Evolutionary conservation across 2,797 vertebrate genomes (phyloP), one percentile per base, ranked within the genome.

Genomic region (Premnoplex brunnescens): DNA sequence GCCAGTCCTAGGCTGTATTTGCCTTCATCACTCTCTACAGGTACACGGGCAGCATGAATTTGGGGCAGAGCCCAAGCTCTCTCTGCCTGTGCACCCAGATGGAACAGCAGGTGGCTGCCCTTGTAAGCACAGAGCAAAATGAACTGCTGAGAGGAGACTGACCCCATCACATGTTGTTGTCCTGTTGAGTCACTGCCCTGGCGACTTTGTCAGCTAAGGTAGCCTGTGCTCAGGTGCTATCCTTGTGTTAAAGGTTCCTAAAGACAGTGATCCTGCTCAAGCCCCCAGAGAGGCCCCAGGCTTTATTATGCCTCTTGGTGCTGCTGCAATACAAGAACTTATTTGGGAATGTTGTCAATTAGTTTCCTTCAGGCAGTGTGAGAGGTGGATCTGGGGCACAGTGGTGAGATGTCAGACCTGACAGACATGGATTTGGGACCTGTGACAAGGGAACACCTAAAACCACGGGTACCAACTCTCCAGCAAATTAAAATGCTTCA

Each of bases 21-120:
- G 54, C 23, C 52, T 83, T 36, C 44, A 28, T 46, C 19, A 4
- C 34, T 66, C 37, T 74, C 63, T 44, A 5, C 27, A 55, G 22
- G 5, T 24, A 28, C 21, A 8, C 0, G 0, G 17, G 27, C n/a
- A 55, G 41, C 30, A 11, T 7, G 2, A 27, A 1, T 13, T 8
- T 1, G 8, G 66, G 51, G 27, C 63, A 92, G 34, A 91, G 59
- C 51, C 59, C 48, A 51, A 44, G 13, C n/a, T 63, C 43, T 14
- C 48, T 56, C 46, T 72, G 32, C 51, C 26, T 18, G 2, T 41
- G 58, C 21, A 37, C 13, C 41, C 63, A 56, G 39, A 36, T 91
- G 69, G 71, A 95, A 55, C 7, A 3, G 2, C 66, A 51, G 49
- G 43, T 1, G 2, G 28, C 43, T 89, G 74, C 19, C n/a, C 8